Evolutionary conservation across 2,113 vertebrate species (phyloP), one percentile per base, ranked within the genome.

Genomic region (Antennarius striatus): DNA sequence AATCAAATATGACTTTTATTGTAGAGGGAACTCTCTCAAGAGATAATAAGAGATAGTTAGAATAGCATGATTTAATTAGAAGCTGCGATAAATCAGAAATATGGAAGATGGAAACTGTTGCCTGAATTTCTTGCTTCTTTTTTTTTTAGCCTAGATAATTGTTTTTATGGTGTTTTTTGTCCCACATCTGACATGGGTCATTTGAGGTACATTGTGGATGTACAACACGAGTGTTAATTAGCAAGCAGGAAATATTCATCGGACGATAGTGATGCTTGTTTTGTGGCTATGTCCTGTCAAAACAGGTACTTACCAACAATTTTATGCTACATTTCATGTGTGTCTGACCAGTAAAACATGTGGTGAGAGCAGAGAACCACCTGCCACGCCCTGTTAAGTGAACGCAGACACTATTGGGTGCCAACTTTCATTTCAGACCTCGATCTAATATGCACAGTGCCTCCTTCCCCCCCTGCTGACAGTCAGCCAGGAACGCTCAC

Each of bases 331-430:
- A 73, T 85, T 81, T 73, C 80, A 79, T 82, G 74, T 59, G 50
- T 80, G 78, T 74, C 47, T 84, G 88, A 81, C 77, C 82, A 67
- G 62, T 73, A 74, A 83, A 82, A 39, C 79, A 68, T 56, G 81
- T 56, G 67, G 72, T 70, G 72, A 79, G 72, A 32, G 81, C 71
- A 81, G 66, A 76, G 77, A 85, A 76, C 77, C 47, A 47, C 59
- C 86, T 88, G 91, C 81, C 86, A 88, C 70, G 77, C 84, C 82
- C 63, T 72, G 82, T 91, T 92, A 90, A 73, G 73, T 62, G 45
- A 73, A 84, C 68, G 65, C 78, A 79, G 29, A 40, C 72, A 76
- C 67, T 63, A 49, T 30, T 53, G 62, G 71, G 47, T 84, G 80
- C 66, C 73, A 81, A 81, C 72, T 84, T 84, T 73, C 59, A 66